A percentile compares a stretch with the other conserved stretches of the same genome.
These are phyloP conservation scores for Armadillidium nasatum DNA, from an alignment of 1,140 invertebrate species.

Conservation along the genomic window DNA sequence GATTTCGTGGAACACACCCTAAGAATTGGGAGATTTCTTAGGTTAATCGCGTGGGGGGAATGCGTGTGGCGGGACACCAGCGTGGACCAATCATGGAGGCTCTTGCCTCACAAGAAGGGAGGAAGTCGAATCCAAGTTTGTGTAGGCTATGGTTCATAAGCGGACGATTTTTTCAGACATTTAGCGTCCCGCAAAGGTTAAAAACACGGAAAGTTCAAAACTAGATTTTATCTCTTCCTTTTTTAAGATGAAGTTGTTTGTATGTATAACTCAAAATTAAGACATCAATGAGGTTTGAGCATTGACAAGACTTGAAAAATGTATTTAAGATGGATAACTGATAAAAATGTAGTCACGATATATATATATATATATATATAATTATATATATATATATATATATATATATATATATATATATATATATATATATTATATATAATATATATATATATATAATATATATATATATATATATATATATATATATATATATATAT, in stretches of 20 bases:
- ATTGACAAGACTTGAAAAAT: background rate
- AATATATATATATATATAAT: background rate
- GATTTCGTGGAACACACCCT: too few species aligned
- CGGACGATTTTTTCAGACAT: background rate
- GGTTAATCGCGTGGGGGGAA: background rate
- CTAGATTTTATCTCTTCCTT: background rate
- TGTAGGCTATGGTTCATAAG: background rate
- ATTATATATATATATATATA: slow-evolving; percentile 5
- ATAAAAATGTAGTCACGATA: background rate
- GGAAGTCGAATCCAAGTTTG: background rate
- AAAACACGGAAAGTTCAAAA: background rate
- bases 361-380: slow-evolving; percentile 8
- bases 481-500: slow-evolving; percentile 1
- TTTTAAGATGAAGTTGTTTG: background rate
- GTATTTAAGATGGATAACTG: background rate
- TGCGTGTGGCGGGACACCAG: slow-evolving; percentile 6
- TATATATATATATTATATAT: background rate
- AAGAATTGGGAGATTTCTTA: too few species aligned
- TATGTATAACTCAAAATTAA: background rate
- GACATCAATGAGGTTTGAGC: background rate
- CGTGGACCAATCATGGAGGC: slow-evolving; percentile 7
- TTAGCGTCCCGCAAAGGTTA: background rate
- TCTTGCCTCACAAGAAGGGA: background rate
- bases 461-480: slow-evolving; percentile 13
- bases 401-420: slow-evolving; percentile 4